Percentiles rank a stretch among this genome's conserved stretches.
Evolutionary conservation across 2,113 vertebrate genomes (phyloP).

Genomic region (Pseudonaja textilis): DNA sequence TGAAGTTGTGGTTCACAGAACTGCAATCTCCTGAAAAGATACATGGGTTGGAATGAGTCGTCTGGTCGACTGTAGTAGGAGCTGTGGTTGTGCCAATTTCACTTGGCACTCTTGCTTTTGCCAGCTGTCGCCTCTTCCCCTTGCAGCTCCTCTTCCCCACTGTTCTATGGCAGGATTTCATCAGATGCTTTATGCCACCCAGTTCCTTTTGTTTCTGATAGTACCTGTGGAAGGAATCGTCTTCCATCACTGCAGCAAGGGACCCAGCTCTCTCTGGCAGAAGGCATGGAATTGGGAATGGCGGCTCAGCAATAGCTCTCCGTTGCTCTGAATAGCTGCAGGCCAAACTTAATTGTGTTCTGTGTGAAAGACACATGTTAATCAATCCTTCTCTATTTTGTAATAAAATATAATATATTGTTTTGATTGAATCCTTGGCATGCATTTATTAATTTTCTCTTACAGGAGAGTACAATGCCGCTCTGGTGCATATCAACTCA

Average conservation of each 20-base stretch:
- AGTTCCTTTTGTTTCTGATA: background rate
- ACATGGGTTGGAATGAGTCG: background rate
- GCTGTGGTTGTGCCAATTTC: background rate
- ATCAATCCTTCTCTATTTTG: background rate
- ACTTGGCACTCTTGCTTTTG: background rate
- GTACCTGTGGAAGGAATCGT: background rate
- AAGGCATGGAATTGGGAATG: background rate
- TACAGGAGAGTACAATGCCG: background rate
- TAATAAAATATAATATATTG: background rate
- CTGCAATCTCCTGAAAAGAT: background rate
- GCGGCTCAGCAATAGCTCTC: background rate
- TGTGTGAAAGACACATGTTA: background rate
- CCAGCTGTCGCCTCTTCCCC: background rate
- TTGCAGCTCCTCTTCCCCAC: background rate
- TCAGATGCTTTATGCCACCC: background rate
- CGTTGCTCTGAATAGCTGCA: background rate
- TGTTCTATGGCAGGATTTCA: background rate
- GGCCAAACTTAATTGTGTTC: background rate
- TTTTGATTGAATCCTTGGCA: background rate
- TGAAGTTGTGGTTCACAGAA: background rate
- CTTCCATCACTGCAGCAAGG: background rate
- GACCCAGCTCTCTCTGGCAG: background rate
- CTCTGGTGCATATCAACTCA: background rate
- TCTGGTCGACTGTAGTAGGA: background rate
- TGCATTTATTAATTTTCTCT: background rate